Evolutionary conservation across 1,140 invertebrate species (phyloP).

Genomic region (Diorhabda elongata): DNA sequence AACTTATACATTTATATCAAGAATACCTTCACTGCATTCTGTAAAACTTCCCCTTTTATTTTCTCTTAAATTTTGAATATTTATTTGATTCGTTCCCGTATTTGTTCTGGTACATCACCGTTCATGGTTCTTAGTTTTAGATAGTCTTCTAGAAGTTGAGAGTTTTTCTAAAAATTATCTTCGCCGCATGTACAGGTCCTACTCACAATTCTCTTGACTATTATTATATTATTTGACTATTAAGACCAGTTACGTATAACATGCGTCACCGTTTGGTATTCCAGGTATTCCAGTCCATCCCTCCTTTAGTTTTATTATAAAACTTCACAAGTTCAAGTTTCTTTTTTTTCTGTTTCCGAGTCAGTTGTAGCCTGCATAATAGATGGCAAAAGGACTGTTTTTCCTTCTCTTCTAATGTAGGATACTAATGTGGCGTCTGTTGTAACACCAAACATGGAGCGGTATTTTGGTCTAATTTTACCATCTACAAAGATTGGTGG

Average conservation of each 20-base stretch:
- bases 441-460: slow-evolving; percentile 14
- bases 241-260: neutral
- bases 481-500: slow-evolving; percentile 26
- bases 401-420: slow-evolving; percentile 11
- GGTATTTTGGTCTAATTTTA: slow-evolving; percentile 6
- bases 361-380: slow-evolving; percentile 25
- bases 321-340: slow-evolving; percentile 11
- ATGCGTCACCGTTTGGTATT: slow-evolving; percentile 20
- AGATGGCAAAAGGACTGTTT: slow-evolving; percentile 19
- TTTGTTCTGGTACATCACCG: neutral
- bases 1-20: slow-evolving; percentile 7
- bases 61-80: slow-evolving; percentile 3
- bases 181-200: neutral
- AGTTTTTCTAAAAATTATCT: neutral
- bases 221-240: neutral
- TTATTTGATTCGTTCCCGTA: slow-evolving; percentile 1
- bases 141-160: slow-evolving; percentile 3
- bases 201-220: neutral
- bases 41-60: slow-evolving; percentile 4
- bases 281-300: slow-evolving; percentile 19
- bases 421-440: slow-evolving; percentile 11
- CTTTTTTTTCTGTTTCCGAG: slow-evolving; percentile 10
- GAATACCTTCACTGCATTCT: slow-evolving; percentile 3
- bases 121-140: neutral
- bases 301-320: slow-evolving; percentile 24